These are phyloP conservation scores for Nyctibius grandis DNA, from an alignment of 2,797 vertebrate species.

Conservation along the genomic window DNA sequence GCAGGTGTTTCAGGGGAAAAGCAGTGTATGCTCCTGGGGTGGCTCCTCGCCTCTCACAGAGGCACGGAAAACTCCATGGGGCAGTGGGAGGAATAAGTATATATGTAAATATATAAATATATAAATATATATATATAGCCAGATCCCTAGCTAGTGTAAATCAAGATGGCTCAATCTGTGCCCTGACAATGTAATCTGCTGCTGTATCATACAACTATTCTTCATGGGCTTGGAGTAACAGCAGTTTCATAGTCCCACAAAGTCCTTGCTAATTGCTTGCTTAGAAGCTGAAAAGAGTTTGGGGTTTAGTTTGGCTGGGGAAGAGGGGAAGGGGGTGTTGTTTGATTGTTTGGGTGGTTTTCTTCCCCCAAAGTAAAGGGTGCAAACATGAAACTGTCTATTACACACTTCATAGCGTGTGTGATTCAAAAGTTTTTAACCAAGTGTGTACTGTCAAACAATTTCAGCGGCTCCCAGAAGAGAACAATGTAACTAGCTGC, in stretches of 20 bases:
- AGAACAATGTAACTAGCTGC: background rate
- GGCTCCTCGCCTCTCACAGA: background rate
- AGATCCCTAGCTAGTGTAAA: background rate
- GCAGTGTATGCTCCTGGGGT: background rate
- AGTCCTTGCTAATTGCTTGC: background rate
- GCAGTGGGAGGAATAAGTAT: background rate
- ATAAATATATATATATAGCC: background rate
- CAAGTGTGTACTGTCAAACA: background rate
- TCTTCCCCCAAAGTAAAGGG: background rate
- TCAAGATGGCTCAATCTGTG: background rate
- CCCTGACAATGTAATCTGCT: background rate
- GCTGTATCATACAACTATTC: background rate
- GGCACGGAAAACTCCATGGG: background rate
- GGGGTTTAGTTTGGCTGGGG: background rate
- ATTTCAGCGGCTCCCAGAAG: background rate
- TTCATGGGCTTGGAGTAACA: background rate
- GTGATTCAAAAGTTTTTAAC: background rate
- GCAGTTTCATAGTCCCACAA: background rate
- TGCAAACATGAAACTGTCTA: background rate
- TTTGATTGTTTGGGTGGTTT: background rate
- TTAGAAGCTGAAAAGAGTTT: background rate
- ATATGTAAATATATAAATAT: background rate
- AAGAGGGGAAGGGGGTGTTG: background rate
- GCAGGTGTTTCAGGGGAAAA: background rate
- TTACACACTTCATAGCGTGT: background rate